Base-by-base conservation (phyloP, 1,140 invertebrate genomes). In the Theocolax elegans region DNA sequence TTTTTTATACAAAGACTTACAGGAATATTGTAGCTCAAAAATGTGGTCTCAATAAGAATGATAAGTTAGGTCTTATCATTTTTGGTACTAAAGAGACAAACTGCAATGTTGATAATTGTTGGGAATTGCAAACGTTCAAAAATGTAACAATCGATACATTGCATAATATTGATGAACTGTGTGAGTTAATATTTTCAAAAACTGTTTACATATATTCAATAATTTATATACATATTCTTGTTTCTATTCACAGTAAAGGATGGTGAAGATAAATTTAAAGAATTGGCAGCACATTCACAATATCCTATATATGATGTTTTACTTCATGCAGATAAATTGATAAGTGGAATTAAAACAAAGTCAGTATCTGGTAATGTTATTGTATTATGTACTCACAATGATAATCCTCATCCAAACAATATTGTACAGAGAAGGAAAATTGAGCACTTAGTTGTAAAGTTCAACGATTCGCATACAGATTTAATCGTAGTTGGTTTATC, bases 61-160 rank as follows among this genome's bases (percentile, higher is more conserved):
- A 71, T 49, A 56, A 65, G n/a, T 15, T 71, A 23, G 62, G 62
- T 8, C 23, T 71, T 3, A 12, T 71, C n/a, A 10, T 71, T 48
- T 65, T 19, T 60, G 62, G 62, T 6, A 66, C 44, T 6, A 46
- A 65, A 3, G 35, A 65, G 17, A 40, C 44, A 29, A 66, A 71
- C 40, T 59, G 53, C 29, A 44, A 66, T 6, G 21, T 59, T 21
- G 21, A 71, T 40, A 38, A 60, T 60, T 2, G 65, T 17, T 59
- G 19, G 12, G 15, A 44, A 40, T 42, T 71, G n/a, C 53, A 65
- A 51, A 23, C 56, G 23, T 71, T 71, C 59, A 40, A 56, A 21
- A 2, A 2, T 10, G 46, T 60, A 19, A 48, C 69, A 46, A 23
- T 65, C 31, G 69, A 71, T 38, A 51, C 23, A 2, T 60, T 71